A percentile compares a stretch with the other conserved stretches of the same genome.
These are phyloP conservation scores for Dolichallabes microphthalmus DNA, from an alignment of 2,113 vertebrate genomes.

Conservation along the genomic window DNA sequence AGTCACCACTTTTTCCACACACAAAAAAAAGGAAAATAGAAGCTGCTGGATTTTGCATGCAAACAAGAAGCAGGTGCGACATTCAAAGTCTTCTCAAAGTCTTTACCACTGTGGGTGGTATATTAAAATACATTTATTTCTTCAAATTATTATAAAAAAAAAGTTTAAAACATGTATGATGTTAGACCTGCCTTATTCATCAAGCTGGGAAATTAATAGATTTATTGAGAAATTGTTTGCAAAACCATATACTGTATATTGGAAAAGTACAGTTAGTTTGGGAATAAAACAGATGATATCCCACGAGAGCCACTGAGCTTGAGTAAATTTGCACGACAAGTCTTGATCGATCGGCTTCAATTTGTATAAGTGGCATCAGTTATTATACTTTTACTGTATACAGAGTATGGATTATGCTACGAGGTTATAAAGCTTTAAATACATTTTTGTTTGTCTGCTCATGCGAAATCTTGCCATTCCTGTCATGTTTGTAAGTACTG, in stretches of 20 bases:
- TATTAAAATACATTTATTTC: not conserved
- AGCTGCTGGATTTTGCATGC: too few species aligned
- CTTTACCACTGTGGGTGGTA: too few species aligned
- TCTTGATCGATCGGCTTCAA: not conserved
- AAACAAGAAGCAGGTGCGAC: too few species aligned
- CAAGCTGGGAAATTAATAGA: not conserved
- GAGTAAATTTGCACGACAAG: not conserved
- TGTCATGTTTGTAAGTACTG: not conserved
- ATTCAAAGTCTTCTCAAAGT: too few species aligned
- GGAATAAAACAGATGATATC: not conserved
- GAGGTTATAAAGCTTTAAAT: not conserved
- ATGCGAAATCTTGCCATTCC: not conserved
- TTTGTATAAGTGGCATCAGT: not conserved
- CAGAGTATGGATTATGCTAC: not conserved
- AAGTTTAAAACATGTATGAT: not conserved
- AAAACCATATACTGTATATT: not conserved
- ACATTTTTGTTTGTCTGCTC: not conserved
- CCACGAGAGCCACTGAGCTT: not conserved
- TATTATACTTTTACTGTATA: not conserved
- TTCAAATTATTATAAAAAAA: not conserved
- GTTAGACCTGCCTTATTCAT: not conserved
- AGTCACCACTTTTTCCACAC: too few species aligned
- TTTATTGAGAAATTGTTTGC: not conserved
- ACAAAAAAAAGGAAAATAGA: too few species aligned
- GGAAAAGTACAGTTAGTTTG: not conserved